Conservation (phyloP, 2,888 invertebrate genomes). For the Caenorhabditis plicata region DNA sequence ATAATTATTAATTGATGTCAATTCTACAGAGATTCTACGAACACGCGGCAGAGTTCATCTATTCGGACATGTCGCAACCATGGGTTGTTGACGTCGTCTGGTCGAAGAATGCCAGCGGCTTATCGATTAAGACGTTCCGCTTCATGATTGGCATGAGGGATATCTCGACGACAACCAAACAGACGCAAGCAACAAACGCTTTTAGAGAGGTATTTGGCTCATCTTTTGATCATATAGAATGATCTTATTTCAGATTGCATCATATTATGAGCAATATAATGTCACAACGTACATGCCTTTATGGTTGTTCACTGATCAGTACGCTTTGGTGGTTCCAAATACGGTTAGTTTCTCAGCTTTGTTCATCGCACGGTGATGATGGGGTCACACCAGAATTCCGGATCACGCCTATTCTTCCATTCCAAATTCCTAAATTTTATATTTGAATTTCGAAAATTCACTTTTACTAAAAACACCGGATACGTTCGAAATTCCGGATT, state of each 20-base stretch:
- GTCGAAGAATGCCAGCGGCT: slow-evolving; percentile 13
- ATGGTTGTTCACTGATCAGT: slow-evolving; percentile 64
- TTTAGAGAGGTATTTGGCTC: slow-evolving; percentile 38
- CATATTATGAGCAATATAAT: slow-evolving; percentile 43
- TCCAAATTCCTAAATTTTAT: neutral
- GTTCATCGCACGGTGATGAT: no score
- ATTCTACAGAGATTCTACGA: slow-evolving; percentile 45
- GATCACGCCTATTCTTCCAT: no score
- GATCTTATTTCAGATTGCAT: slow-evolving; percentile 24
- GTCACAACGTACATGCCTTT: slow-evolving; percentile 61
- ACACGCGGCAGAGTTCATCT: slow-evolving; percentile 47
- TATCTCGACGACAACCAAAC: slow-evolving; percentile 50
- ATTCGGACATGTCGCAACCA: slow-evolving; percentile 36
- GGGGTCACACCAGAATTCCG: no score
- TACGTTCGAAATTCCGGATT: no score
- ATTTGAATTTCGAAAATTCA: no score
- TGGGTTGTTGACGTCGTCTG: slow-evolving; percentile 53
- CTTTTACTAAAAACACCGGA: no score
- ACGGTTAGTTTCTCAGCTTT: slow-evolving; percentile 36
- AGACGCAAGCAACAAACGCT: slow-evolving; percentile 50
- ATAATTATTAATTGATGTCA: no score
- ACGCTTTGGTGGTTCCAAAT: slow-evolving; percentile 59
- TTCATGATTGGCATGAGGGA: slow-evolving; percentile 57
- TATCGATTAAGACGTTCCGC: slow-evolving; percentile 38
- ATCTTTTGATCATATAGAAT: neutral